Percentiles rank a stretch among this genome's conserved stretches.
Evolutionary conservation across 1,140 invertebrate genomes (phyloP).

Genomic region (Telenomus remus): DNA sequence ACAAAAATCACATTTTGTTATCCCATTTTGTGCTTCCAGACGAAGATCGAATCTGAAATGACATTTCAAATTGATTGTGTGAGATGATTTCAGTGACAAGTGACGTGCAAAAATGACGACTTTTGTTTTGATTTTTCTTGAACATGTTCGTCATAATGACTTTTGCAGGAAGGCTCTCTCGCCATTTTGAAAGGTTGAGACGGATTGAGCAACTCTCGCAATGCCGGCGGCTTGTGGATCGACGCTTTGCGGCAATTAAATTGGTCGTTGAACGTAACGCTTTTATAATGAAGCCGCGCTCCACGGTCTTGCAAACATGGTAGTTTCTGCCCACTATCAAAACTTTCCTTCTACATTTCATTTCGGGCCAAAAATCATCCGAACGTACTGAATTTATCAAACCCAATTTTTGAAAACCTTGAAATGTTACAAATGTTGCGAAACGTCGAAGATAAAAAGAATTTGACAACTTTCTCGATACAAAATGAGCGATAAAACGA

Average conservation of each 20-base stretch:
- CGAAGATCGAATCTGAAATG: too few species aligned
- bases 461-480: too few species aligned
- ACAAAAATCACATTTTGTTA: too few species aligned
- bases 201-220: slow-evolving; percentile 52
- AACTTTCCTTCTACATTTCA: slow-evolving; percentile 41
- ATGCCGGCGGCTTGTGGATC: slow-evolving; percentile 50
- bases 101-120: too few species aligned
- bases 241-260: slow-evolving; percentile 58
- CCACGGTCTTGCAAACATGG: slow-evolving; percentile 47
- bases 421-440: too few species aligned
- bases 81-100: too few species aligned
- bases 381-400: too few species aligned
- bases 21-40: too few species aligned
- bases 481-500: too few species aligned
- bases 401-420: too few species aligned
- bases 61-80: too few species aligned
- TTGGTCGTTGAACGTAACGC: slow-evolving; percentile 58
- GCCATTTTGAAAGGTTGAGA: slow-evolving; percentile 59
- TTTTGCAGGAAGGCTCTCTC: slow-evolving; percentile 39
- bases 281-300: slow-evolving; percentile 56
- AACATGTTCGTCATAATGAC: slow-evolving; percentile 40
- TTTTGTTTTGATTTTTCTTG: neutral
- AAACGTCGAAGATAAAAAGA: too few species aligned
- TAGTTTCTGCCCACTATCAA: slow-evolving; percentile 39
- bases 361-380: slow-evolving; percentile 14